Conservation (phyloP, 2,888 invertebrate species). For the Ennomos quercinarius region DNA sequence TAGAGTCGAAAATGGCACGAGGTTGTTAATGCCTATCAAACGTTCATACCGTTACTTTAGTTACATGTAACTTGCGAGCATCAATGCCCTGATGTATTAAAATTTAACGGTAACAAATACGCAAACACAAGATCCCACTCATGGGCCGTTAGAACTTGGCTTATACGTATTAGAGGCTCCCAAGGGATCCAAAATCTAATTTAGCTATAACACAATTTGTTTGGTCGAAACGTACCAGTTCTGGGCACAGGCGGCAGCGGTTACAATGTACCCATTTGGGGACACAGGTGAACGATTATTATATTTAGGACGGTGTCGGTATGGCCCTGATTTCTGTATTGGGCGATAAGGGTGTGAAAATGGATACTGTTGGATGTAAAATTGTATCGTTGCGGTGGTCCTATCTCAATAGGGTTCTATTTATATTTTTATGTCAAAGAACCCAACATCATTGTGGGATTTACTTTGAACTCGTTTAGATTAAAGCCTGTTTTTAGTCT, state of each 20-base stretch:
- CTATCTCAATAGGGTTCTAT: constrained; percentile 14
- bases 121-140: constrained; percentile 46
- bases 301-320: constrained; percentile 33
- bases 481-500: no score
- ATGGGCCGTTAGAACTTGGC: constrained; percentile 49
- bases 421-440: not conserved
- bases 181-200: constrained; percentile 65
- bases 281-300: constrained; percentile 51
- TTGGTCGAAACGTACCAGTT: constrained; percentile 37
- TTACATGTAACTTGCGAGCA: constrained; percentile 4
- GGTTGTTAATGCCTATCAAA: constrained; percentile 15
- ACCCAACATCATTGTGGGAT: no score
- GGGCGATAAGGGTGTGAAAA: constrained; percentile 24
- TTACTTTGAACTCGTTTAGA: no score
- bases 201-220: constrained; percentile 70
- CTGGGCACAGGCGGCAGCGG: constrained; percentile 20
- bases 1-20: constrained; percentile 2
- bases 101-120: constrained; percentile 44
- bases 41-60: constrained; percentile 4
- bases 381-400: constrained; percentile 17
- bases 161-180: constrained; percentile 53
- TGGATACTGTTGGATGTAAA: constrained; percentile 24
- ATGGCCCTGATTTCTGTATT: constrained; percentile 22
- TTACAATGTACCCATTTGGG: constrained; percentile 22
- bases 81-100: constrained; percentile 36